phyloP scores from a whole-genome alignment of 1,140 invertebrate species.

The Galendromus occidentalis region DNA sequence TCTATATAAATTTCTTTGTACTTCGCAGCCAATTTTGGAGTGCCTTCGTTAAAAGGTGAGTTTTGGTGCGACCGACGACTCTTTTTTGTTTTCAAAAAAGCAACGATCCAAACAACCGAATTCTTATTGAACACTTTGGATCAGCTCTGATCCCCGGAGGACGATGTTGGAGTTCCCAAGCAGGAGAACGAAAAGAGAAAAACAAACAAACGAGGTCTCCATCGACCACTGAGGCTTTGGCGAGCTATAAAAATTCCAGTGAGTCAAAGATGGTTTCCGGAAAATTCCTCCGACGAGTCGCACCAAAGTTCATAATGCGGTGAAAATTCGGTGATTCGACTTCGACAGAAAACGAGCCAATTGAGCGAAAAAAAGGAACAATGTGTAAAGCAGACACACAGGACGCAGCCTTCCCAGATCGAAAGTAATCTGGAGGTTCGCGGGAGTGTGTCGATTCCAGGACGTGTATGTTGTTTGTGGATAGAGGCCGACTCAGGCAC shows the following conservation, averaged over 20 bases:
- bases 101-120: background rate
- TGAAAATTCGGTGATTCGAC: too few relatives aligned
- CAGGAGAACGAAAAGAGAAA: background rate
- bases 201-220: background rate
- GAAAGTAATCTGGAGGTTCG: too few relatives aligned
- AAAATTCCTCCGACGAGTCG: background rate
- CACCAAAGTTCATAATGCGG: conserved; percentile 6
- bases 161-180: background rate
- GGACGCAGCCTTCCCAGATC: too few relatives aligned
- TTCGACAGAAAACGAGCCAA: too few relatives aligned
- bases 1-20: conserved; percentile 16
- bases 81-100: conserved; percentile 10
- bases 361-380: too few relatives aligned
- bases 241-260: background rate
- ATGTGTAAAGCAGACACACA: too few relatives aligned
- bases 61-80: conserved; percentile 20
- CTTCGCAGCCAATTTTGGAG: conserved; percentile 47
- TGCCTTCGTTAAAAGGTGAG: conserved; percentile 94
- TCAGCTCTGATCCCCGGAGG: conserved; percentile 1
- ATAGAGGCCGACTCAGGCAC: too few relatives aligned
- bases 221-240: background rate
- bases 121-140: conserved; percentile 10
- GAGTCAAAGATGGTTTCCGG: background rate
- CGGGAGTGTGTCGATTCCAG: too few relatives aligned
- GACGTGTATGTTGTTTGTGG: too few relatives aligned